Base-by-base conservation (phyloP, 1,140 invertebrate genomes). In the Micrasema longulum region DNA sequence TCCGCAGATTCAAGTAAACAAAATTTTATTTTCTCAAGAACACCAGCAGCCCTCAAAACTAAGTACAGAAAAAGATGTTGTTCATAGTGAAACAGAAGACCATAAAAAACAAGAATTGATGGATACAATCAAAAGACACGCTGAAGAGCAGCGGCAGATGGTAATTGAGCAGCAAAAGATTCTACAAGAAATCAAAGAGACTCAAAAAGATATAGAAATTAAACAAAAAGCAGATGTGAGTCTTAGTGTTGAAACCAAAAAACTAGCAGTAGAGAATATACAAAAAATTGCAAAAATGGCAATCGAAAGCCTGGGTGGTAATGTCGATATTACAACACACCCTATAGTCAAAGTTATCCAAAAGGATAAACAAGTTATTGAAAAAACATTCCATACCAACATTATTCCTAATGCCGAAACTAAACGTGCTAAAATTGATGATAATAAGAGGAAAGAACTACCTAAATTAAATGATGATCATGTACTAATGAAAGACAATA, bases 141-240 rank as follows among this genome's bases (percentile, higher is more conserved):
- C 85, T 20, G 79, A 86, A 75, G 86, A 88, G 76, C 85, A 88
- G 67, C 83, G 86, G 64, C 80, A 88, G 77, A 79, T 89, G 66
- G 82, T 89, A 14, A 82, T 87, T 64, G 86, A 89, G 75, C 86
- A 88, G 67, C 87, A 87, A 69, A 81, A 87, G 76, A 86, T 89
- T 74, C 76, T 89, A 31, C 78, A 88, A 67, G 84, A 88, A 76
- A 81, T 89, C 38, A 83, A 86, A 22, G 83, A 88, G 65, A 82
- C 84, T 0, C 83, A 87, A 67, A 77, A 85, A 73, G 84, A 87
- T 71, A 76, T 86, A n/a, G 76, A 84, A 43, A 48, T 64, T 7
- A 64, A 64, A 47, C 60, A 64, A 47, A 64, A 64, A 26, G 41
- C 60, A 31, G 71, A 69, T 36, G 69, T 74, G 31, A 64, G 47